These are phyloP conservation scores for Alloscopus bannaensis DNA, from an alignment of 2,888 invertebrate species.

Conservation along the genomic window DNA sequence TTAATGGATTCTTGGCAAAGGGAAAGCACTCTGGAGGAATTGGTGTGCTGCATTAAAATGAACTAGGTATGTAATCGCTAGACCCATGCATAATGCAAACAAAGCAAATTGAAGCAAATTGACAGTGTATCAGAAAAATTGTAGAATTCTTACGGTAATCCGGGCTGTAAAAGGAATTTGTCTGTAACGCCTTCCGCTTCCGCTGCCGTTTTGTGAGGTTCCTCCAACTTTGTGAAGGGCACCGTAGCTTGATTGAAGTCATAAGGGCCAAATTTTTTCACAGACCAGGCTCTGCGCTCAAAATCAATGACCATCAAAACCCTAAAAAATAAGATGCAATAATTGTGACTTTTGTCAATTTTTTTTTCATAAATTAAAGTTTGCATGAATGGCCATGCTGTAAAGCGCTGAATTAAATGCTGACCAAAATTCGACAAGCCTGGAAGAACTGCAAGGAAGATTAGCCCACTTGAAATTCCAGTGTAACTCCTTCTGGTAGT, in stretches of 20 bases:
- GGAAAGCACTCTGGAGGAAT: constrained; percentile 28
- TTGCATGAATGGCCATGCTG: background rate
- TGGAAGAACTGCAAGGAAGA: constrained; percentile 24
- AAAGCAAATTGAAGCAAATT: background rate
- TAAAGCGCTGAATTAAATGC: background rate
- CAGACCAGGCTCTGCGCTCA: constrained; percentile 40
- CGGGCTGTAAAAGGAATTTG: constrained; percentile 13
- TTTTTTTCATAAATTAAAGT: background rate
- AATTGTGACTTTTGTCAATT: too few relatives aligned
- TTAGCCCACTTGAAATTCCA: constrained; percentile 60
- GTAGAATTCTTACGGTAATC: constrained; percentile 24
- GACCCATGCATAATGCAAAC: too few relatives aligned
- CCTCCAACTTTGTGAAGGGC: constrained; percentile 11
- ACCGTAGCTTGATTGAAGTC: constrained; percentile 9
- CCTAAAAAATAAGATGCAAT: constrained; percentile 25
- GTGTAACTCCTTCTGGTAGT: constrained; percentile 40
- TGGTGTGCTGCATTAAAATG: constrained; percentile 18
- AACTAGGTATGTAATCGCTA: background rate
- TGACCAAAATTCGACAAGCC: constrained; percentile 55
- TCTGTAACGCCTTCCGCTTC: background rate
- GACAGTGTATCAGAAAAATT: background rate
- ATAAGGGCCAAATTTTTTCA: constrained; percentile 58
- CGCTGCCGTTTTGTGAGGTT: background rate
- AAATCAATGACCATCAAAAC: constrained; percentile 53
- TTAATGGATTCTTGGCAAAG: background rate